Percentiles rank a stretch among this genome's conserved stretches.
Evolutionary conservation across 2,113 vertebrate species (phyloP).

Genomic region (Micromys minutus): DNA sequence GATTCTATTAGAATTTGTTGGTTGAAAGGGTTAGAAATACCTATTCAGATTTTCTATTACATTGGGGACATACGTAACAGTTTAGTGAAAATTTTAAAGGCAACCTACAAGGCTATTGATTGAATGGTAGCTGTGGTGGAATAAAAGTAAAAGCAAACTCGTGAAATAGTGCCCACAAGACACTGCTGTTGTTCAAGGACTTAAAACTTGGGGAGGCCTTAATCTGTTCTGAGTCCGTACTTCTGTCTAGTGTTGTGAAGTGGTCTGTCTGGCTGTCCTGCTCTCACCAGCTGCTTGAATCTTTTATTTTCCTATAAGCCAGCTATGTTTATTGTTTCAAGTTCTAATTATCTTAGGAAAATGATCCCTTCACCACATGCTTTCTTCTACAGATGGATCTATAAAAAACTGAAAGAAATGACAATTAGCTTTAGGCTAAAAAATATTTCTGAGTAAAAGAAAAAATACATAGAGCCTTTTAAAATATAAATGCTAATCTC

Average conservation of each 20-base stretch:
- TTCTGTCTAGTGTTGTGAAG: neutral
- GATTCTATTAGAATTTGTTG: slow-evolving; percentile 1
- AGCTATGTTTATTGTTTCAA: neutral
- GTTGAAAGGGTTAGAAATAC: slow-evolving; percentile 24
- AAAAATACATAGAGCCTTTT: slow-evolving; percentile 17
- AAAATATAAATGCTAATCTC: slow-evolving; percentile 34
- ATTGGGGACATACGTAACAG: neutral
- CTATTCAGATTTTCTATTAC: slow-evolving; percentile 12
- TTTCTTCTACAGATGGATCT: slow-evolving; percentile 4
- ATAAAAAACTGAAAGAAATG: slow-evolving; percentile 28
- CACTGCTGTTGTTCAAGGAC: neutral
- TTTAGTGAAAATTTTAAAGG: slow-evolving; percentile 20
- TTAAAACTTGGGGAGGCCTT: neutral
- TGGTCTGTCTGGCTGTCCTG: neutral
- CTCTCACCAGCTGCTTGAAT: neutral
- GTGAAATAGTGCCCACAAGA: neutral
- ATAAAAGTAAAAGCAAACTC: slow-evolving; percentile 31
- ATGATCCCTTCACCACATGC: neutral
- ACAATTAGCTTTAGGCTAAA: slow-evolving; percentile 1
- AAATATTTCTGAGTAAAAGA: neutral
- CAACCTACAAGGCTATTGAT: neutral
- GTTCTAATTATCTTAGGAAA: neutral
- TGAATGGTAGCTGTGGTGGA: slow-evolving; percentile 18
- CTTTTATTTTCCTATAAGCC: neutral
- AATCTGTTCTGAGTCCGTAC: neutral